phyloP scores from a whole-genome alignment of 2,113 vertebrate species.

The Triplophysa siluroides region DNA sequence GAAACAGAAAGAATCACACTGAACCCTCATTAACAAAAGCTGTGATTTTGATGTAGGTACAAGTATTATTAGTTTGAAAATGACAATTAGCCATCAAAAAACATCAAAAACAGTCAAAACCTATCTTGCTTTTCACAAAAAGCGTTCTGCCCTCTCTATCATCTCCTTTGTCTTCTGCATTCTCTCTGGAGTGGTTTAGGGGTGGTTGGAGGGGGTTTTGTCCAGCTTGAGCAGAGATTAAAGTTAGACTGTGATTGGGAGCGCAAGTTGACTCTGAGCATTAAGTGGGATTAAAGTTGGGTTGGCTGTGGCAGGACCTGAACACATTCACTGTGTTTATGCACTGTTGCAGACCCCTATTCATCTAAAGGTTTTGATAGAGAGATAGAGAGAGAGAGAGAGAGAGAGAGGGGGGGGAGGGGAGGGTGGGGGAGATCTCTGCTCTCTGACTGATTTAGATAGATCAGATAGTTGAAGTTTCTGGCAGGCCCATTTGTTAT shows the following conservation, averaged over 20 bases:
- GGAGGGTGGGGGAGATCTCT: no score
- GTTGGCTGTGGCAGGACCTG: constrained; percentile 91
- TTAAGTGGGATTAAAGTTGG: constrained; percentile 99
- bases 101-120: neutral
- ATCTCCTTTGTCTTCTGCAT: constrained; percentile 25
- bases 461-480: constrained; percentile 9
- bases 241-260: constrained; percentile 98
- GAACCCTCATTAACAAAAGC: neutral
- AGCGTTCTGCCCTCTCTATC: neutral
- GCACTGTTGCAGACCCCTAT: constrained; percentile 92
- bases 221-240: constrained; percentile 97
- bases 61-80: neutral
- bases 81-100: neutral
- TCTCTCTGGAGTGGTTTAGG: constrained; percentile 65
- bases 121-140: neutral
- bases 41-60: neutral
- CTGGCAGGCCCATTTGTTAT: constrained; percentile 42
- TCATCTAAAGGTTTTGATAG: constrained; percentile 79
- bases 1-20: neutral
- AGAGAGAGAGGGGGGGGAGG: no score
- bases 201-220: constrained; percentile 86
- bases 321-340: constrained; percentile 92
- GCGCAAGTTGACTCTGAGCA: constrained; percentile 99
- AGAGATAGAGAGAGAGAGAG: constrained; percentile 13
- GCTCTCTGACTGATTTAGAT: no score